Evolutionary conservation across 2,888 invertebrate genomes (phyloP), one percentile per base, ranked within the genome.

Genomic region (Spilosoma lubricipeda): DNA sequence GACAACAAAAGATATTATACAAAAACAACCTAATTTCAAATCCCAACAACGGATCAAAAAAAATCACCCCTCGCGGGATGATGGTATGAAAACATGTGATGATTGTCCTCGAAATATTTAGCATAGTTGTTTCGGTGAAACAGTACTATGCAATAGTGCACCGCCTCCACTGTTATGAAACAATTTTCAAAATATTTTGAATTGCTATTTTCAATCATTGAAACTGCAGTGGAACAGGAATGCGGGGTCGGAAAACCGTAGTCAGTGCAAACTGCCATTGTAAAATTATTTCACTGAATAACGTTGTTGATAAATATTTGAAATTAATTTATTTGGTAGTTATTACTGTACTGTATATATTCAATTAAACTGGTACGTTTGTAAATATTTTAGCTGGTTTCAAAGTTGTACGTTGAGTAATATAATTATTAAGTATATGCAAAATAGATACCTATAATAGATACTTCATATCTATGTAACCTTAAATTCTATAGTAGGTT

Each of bases 131-230:
- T 89, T 85, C 91, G 86, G 90, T 90, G 88, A 89, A 91, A 90
- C 87, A 87, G 87, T 89, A 86, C 85, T 86, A 86, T 85, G 89
- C 90, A 92, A 91, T 92, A 92, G 92, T 90, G 90, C 89, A 86
- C 89, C 88, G 87, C 86, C 90, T 88, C 88, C 87, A 85, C 90
- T 92, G 94, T 93, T 94, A 94, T 93, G 93, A 94, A 95, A 94
- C 93, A 94, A 95, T 94, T 95, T 95, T 95, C 94, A 95, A 95
- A 95, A 94, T 95, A 93, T 95, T 95, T 95, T 95, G 95, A 94
- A 95, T 95, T 93, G 94, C 94, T 94, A 94, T 95, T 95, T 95
- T 94, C 94, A 95, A 94, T 94, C 87, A 94, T 95, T 95, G 95
- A 93, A 94, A 94, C 94, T 94, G 94, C 94, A 92, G 91, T 81